A percentile compares a stretch with the other conserved stretches of the same genome.
phyloP scores from a whole-genome alignment of 2,888 invertebrate genomes.

The Trissolcus brochymenae region DNA sequence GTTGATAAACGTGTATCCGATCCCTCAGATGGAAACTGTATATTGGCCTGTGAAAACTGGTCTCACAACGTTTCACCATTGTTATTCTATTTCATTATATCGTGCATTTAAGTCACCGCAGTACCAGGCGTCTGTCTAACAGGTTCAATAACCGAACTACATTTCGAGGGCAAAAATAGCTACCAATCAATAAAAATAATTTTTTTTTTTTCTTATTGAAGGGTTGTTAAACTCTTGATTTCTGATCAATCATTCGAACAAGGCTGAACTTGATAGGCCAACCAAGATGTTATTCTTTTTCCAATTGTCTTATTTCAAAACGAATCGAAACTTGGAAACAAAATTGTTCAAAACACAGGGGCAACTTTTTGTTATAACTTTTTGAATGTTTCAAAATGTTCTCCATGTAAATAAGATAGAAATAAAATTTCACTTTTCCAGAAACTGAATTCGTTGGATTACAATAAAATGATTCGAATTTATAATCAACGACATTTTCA shows the following conservation, averaged over 20 bases:
- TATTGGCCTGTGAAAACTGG: constrained; percentile 10
- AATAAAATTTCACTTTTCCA: too few species aligned
- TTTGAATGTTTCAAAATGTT: background rate
- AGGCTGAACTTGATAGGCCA: too few species aligned
- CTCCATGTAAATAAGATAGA: background rate
- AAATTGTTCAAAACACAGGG: background rate
- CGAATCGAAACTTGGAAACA: too few species aligned
- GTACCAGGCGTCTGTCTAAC: constrained; percentile 29
- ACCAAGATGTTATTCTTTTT: too few species aligned
- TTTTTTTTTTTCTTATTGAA: constrained; percentile 12
- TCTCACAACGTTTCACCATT: constrained; percentile 26
- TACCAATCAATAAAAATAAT: constrained; percentile 49
- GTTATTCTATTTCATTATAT: constrained; percentile 55
- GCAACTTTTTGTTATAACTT: background rate
- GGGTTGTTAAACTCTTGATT: constrained; percentile 2
- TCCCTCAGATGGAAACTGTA: too few species aligned
- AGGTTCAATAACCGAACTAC: constrained; percentile 53
- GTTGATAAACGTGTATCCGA: too few species aligned
- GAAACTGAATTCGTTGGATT: too few species aligned
- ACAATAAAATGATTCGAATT: too few species aligned
- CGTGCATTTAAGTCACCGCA: constrained; percentile 57
- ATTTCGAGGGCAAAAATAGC: constrained; percentile 45
- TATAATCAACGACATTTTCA: constrained; percentile 4
- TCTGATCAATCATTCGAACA: constrained; percentile 11
- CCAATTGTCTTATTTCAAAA: too few species aligned